These are phyloP conservation scores for Labrus mixtus DNA, from an alignment of 2,113 vertebrate species.

Conservation along the genomic window DNA sequence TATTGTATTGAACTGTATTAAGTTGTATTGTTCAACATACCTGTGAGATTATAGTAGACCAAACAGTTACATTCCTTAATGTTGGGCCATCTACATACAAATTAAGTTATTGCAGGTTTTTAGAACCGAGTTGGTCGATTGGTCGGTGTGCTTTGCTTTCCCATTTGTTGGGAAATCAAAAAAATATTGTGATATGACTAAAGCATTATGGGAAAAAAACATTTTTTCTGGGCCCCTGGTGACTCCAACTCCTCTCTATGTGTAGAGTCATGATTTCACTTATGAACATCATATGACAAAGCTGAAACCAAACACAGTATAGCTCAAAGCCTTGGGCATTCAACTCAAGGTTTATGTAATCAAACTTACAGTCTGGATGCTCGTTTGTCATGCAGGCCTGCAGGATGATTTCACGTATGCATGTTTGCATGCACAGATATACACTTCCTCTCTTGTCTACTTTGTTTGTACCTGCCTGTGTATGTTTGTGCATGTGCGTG, in stretches of 20 bases:
- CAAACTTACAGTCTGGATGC: constrained; percentile 2
- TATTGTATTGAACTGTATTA: too few species aligned
- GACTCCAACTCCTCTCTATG: neutral
- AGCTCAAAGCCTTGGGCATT: neutral
- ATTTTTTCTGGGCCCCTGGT: too few species aligned
- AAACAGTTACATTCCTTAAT: too few species aligned
- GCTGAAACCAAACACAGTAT: neutral
- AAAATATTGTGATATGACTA: too few species aligned
- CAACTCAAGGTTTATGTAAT: neutral
- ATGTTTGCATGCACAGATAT: neutral
- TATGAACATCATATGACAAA: constrained; percentile 3
- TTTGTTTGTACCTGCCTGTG: neutral
- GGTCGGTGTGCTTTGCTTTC: too few species aligned
- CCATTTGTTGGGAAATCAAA: too few species aligned
- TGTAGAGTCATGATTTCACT: neutral
- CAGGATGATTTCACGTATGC: neutral
- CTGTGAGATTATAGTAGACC: too few species aligned
- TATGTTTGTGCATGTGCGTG: neutral
- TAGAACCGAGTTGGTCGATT: too few species aligned
- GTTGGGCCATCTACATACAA: too few species aligned
- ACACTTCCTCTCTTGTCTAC: neutral
- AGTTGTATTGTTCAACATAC: too few species aligned
- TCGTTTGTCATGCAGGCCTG: constrained; percentile 6
- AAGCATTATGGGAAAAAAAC: neutral
- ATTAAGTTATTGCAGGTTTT: too few species aligned